Base-by-base conservation (phyloP, 2,797 vertebrate genomes). In the Anguilla pacifica region DNA sequence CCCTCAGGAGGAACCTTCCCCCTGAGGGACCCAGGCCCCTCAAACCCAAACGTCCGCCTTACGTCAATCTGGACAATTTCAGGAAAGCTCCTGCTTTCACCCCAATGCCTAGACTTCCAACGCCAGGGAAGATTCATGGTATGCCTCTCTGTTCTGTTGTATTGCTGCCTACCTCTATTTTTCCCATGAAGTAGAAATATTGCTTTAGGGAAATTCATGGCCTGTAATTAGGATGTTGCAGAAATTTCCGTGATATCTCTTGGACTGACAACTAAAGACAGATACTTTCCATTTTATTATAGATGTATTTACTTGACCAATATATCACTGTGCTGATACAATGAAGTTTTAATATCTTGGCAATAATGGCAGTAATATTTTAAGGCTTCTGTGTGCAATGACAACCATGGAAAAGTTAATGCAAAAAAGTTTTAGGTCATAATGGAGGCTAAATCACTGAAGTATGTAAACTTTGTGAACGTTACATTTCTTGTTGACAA, bases 31-130 rank as follows among this genome's bases (percentile, higher is more conserved):
- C 89, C 0, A 57, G 86, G 49, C 96, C 96, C 2, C 6, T 93
- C 43, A 97, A 97, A 90, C 96, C 96, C 61, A 96, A 92, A 90
- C 94, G 97, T 2, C 97, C 97, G 31, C 94, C 94, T 0, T 57
- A 22, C 1, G 94, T 97, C 84, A 94, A 94, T 87, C 91, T 97
- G 89, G 94, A 96, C 82, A 91, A 89, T 1, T 95, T 92, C 0
- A 46, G 81, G 46, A 91, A 85, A 89, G 91, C 64, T 25, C 1
- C 39, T 1, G 53, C 83, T 0, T 61, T 61, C 3, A 25, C 85
- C 79, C 89, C 84, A 13, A 72, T 61, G 1, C 88, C 89, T 84
- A 85, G 0, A 57, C 86, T 67, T 0, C 85, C 87, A 6, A 81
- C 87, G 1, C 61, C 22, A 0, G 92, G 85, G 84, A 91, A 79